Evolutionary conservation across 2,888 invertebrate genomes (phyloP).

Genomic region (Stenoptilia bipunctidactyla): DNA sequence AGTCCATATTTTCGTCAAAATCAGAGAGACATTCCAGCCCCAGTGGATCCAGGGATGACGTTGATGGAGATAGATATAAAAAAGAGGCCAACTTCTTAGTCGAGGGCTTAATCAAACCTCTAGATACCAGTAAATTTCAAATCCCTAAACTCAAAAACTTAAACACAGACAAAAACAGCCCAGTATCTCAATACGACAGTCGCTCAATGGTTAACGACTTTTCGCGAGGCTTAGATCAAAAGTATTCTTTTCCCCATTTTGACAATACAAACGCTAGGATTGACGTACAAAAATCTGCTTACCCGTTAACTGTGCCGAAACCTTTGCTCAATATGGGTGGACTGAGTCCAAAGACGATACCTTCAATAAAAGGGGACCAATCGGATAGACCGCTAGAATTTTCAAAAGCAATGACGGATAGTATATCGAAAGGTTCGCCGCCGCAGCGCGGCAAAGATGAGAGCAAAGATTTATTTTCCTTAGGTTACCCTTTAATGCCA

Average conservation of each 20-base stretch:
- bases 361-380: constrained; percentile 36
- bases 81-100: constrained; percentile 76
- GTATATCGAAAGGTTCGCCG: constrained; percentile 44
- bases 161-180: constrained; percentile 57
- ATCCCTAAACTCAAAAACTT: constrained; percentile 81
- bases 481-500: constrained; percentile 48
- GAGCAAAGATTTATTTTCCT: constrained; percentile 37
- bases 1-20: constrained; percentile 75
- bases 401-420: constrained; percentile 48
- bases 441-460: constrained; percentile 54
- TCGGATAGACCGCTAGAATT: constrained; percentile 46
- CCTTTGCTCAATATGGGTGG: constrained; percentile 55
- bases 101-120: constrained; percentile 82
- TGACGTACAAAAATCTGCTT: constrained; percentile 56
- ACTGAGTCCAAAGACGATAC: constrained; percentile 52
- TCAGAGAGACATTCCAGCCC: constrained; percentile 77
- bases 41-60: constrained; percentile 74
- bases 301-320: constrained; percentile 58
- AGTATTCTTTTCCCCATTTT: constrained; percentile 57
- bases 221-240: constrained; percentile 50
- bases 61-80: constrained; percentile 76
- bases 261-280: constrained; percentile 42
- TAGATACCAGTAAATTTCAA: constrained; percentile 87
- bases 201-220: constrained; percentile 60
- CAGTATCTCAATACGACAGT: constrained; percentile 49